A percentile compares a stretch with the other conserved stretches of the same genome.
Conservation (phyloP, 2,888 invertebrate species). For the Argyresthia albistria region DNA sequence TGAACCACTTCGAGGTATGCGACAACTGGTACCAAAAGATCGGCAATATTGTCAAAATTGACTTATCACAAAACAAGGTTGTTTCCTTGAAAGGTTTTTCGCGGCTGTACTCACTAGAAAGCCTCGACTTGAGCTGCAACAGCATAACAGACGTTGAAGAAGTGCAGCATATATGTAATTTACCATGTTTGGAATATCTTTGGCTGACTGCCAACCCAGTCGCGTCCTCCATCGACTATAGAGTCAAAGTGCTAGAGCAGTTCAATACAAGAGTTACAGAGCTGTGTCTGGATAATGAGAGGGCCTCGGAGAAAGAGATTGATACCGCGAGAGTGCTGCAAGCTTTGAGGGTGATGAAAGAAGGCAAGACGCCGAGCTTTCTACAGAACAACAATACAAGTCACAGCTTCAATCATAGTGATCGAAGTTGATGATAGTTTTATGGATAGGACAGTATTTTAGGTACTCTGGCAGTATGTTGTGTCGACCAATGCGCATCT, state of each 20-base stretch:
- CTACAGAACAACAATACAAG: slow-evolving; percentile 62
- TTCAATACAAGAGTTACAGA: slow-evolving; percentile 88
- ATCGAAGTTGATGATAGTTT: slow-evolving; percentile 45
- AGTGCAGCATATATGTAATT: slow-evolving; percentile 81
- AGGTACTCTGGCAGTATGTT: no score
- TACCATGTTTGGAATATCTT: slow-evolving; percentile 92
- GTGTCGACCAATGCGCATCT: no score
- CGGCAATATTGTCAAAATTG: slow-evolving; percentile 89
- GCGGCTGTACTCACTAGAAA: slow-evolving; percentile 89
- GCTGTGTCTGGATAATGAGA: slow-evolving; percentile 90
- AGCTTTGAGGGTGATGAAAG: slow-evolving; percentile 85
- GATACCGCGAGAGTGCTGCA: slow-evolving; percentile 93
- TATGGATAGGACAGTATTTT: background rate
- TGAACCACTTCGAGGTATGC: slow-evolving; percentile 82
- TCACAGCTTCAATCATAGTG: slow-evolving; percentile 38
- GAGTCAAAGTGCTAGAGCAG: slow-evolving; percentile 90
- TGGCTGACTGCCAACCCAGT: slow-evolving; percentile 92
- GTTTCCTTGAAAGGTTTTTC: slow-evolving; percentile 79
- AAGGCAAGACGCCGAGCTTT: slow-evolving; percentile 76
- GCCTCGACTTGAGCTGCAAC: slow-evolving; percentile 90
- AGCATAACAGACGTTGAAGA: slow-evolving; percentile 85
- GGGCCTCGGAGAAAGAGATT: slow-evolving; percentile 88
- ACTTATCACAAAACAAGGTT: slow-evolving; percentile 89
- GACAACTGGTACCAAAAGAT: slow-evolving; percentile 87
- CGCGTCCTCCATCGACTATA: slow-evolving; percentile 87